Evolutionary conservation across 1,140 invertebrate species (phyloP).

Genomic region (Camponotus floridanus): DNA sequence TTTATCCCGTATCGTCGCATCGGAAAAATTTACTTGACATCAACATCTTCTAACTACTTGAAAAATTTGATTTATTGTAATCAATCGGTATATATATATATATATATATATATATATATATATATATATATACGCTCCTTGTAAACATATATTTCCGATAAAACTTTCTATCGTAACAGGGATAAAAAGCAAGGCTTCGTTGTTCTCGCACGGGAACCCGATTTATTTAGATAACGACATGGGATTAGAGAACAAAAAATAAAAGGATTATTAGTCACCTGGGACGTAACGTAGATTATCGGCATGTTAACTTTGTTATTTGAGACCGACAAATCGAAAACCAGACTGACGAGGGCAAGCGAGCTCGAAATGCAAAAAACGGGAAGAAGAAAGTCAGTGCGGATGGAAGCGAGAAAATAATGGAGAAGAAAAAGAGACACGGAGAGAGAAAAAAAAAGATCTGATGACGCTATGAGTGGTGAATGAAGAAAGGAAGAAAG

Average conservation of each 20-base stretch:
- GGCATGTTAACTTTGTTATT: constrained; percentile 63
- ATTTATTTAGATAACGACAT: constrained; percentile 49
- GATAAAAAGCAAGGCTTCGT: background rate
- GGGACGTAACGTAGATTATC: constrained; percentile 52
- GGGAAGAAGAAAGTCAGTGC: constrained; percentile 2
- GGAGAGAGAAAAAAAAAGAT: background rate
- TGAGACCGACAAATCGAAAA: constrained; percentile 49
- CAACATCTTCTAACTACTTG: constrained; percentile 13
- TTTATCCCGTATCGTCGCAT: too few relatives aligned
- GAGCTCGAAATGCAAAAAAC: background rate
- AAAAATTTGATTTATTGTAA: constrained; percentile 48
- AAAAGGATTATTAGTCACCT: constrained; percentile 66
- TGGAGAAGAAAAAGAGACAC: constrained; percentile 31
- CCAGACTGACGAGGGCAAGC: constrained; percentile 17
- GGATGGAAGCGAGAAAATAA: background rate
- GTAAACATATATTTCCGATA: constrained; percentile 3
- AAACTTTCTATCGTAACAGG: background rate
- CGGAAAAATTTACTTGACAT: constrained; percentile 2
- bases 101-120: background rate
- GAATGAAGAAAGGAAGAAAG: background rate
- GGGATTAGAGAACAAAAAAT: background rate
- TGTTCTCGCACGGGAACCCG: background rate
- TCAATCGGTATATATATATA: background rate
- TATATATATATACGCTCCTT: background rate
- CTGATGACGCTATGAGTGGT: background rate